Conservation (phyloP, 2,113 vertebrate species). For the Fregata magnificens region DNA sequence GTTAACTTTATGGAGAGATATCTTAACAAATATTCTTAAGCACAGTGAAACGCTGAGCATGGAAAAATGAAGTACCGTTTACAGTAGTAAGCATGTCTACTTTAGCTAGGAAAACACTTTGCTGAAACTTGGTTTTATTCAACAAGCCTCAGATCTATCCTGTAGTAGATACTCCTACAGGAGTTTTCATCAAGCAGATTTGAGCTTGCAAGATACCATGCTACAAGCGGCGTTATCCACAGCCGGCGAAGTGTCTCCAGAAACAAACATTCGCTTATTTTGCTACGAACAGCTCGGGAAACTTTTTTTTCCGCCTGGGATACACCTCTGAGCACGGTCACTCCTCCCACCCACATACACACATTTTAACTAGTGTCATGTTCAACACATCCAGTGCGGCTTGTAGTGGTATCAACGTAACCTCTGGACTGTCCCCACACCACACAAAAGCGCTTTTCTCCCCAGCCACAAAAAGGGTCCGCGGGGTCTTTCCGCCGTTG, state of each 20-base stretch:
- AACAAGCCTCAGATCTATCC: background rate
- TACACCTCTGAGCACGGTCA: background rate
- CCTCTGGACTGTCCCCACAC: background rate
- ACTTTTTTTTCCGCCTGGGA: background rate
- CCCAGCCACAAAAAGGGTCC: background rate
- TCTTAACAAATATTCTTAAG: background rate
- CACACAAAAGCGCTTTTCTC: background rate
- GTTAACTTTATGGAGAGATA: background rate
- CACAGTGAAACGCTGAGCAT: background rate
- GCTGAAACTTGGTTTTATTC: background rate
- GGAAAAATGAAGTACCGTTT: background rate
- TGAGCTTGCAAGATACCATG: background rate
- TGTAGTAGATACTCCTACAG: background rate
- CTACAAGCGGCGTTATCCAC: background rate
- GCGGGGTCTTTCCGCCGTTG: background rate
- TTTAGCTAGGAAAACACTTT: background rate
- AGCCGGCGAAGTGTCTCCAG: background rate
- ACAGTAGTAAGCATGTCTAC: background rate
- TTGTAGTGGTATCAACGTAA: background rate
- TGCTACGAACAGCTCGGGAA: background rate
- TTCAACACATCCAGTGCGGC: background rate
- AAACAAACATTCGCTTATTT: background rate
- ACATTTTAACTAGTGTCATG: background rate
- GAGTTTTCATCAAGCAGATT: background rate
- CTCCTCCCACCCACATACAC: background rate